These are phyloP conservation scores for Notechis scutatus DNA, from an alignment of 2,113 vertebrate genomes.

Conservation along the genomic window DNA sequence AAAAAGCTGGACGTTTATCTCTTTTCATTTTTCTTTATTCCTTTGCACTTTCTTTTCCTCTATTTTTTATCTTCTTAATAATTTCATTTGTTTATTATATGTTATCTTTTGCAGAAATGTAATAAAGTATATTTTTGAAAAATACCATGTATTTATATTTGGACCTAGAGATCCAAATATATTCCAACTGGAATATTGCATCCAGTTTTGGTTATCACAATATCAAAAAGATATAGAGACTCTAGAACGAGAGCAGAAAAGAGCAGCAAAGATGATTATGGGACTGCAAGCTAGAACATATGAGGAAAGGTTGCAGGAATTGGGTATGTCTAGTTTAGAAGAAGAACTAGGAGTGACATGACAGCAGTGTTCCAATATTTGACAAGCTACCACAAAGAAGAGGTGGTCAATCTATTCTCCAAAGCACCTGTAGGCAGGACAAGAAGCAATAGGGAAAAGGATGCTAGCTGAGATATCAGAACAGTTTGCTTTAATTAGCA, in stretches of 20 bases:
- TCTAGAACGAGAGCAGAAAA: not conserved
- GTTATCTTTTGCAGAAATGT: not conserved
- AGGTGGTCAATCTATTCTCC: not conserved
- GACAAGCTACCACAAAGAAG: not conserved
- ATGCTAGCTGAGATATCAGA: not conserved
- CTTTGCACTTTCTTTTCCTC: not conserved
- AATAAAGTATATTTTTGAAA: not conserved
- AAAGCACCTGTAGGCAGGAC: not conserved
- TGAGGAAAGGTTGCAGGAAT: not conserved
- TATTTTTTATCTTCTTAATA: not conserved
- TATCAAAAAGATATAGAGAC: not conserved
- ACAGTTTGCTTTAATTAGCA: not conserved
- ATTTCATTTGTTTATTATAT: not conserved
- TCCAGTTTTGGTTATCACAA: not conserved
- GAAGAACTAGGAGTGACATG: not conserved
- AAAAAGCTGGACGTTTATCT: not conserved
- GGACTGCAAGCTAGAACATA: not conserved
- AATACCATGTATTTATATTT: not conserved
- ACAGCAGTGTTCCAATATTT: not conserved
- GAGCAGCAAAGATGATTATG: not conserved
- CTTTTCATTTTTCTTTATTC: not conserved
- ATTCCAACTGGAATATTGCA: not conserved
- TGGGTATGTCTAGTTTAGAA: not conserved
- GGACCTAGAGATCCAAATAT: not conserved
- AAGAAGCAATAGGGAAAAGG: not conserved